These are phyloP conservation scores for Steatocranus sp. DNA, from an alignment of 2,797 vertebrate species.

Conservation along the genomic window DNA sequence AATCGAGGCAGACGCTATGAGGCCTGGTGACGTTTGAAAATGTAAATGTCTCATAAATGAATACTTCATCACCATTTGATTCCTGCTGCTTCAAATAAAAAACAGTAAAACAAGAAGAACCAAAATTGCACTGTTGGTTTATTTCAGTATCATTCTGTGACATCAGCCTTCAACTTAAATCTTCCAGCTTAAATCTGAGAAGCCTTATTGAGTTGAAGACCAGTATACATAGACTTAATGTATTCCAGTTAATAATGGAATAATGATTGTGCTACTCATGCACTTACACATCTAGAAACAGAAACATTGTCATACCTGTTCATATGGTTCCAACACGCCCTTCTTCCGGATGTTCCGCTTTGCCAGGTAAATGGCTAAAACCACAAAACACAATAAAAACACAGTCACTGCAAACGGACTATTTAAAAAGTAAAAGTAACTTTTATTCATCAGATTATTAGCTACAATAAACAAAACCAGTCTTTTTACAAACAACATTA, in stretches of 20 bases:
- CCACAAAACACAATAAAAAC: background rate
- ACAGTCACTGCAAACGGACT: background rate
- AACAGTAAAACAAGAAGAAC: background rate
- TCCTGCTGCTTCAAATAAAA: background rate
- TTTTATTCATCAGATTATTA: background rate
- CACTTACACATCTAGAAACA: background rate
- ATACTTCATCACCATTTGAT: background rate
- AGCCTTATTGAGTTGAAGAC: background rate
- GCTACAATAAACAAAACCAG: background rate
- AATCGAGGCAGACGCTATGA: background rate
- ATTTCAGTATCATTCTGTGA: background rate
- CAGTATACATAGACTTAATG: background rate
- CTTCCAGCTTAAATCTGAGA: background rate
- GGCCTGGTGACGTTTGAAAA: background rate
- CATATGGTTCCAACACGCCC: slow-evolving; percentile 87
- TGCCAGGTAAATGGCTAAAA: slow-evolving; percentile 89
- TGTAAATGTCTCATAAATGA: background rate
- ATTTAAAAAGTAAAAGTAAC: background rate
- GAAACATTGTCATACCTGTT: slow-evolving; percentile 51
- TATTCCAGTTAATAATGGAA: background rate
- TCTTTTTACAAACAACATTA: background rate
- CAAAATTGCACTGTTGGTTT: background rate
- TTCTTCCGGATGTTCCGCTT: slow-evolving; percentile 97
- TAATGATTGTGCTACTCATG: background rate
- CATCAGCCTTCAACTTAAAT: background rate